Conservation (phyloP, 2,113 vertebrate species). For the Azemiops feae region DNA sequence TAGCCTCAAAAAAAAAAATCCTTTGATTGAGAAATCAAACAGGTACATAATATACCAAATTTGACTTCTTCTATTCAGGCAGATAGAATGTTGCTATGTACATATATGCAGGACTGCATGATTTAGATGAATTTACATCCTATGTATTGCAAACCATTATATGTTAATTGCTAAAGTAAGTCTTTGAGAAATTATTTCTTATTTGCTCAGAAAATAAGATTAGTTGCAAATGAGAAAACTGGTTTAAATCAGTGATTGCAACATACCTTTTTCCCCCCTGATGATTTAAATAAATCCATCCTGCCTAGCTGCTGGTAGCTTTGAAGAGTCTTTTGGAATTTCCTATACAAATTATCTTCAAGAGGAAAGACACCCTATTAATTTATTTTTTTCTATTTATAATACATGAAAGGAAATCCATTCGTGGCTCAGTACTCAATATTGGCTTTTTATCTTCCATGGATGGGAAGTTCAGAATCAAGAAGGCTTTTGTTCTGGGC, state of each 20-base stretch:
- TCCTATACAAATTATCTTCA: neutral
- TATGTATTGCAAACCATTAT: neutral
- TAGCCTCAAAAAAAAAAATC: neutral
- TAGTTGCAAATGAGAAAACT: slow-evolving; percentile 5
- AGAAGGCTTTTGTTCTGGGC: neutral
- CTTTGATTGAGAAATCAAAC: neutral
- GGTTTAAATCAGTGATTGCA: neutral
- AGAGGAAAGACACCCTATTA: neutral
- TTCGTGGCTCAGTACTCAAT: neutral
- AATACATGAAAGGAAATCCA: neutral
- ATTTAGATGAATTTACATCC: neutral
- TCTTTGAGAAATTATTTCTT: neutral
- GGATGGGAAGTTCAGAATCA: neutral
- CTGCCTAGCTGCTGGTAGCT: neutral
- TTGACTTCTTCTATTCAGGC: neutral
- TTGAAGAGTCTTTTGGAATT: fast-evolving
- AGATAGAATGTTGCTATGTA: neutral
- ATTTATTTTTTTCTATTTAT: slow-evolving; percentile 10
- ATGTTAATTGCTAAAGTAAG: neutral
- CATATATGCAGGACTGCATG: neutral
- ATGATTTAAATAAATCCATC: neutral
- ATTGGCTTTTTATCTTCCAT: neutral
- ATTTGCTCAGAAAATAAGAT: neutral
- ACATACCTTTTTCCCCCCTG: neutral
- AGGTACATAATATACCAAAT: neutral